Base-by-base conservation (phyloP, 2,797 vertebrate species). In the Periophthalmus magnuspinnatus region DNA sequence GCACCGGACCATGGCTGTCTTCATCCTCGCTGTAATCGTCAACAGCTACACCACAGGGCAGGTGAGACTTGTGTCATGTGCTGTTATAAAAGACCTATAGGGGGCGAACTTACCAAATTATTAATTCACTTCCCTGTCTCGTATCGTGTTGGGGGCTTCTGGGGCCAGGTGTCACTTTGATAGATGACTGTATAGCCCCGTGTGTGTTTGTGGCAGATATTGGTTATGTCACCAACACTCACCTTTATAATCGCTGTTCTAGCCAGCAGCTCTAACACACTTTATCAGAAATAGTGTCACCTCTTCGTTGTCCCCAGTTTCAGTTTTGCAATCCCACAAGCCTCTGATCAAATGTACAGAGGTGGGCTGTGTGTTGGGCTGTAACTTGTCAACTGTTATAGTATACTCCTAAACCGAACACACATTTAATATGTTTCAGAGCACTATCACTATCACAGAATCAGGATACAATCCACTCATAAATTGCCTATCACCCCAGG, bases 1-100 rank as follows among this genome's bases (percentile, higher is more conserved):
- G 65, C 97, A 99, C 85, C 94, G 97, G 67, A 99, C 97, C 0
- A 99, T 99, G 97, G 97, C 97, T 0, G 97, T 97, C 1, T 99
- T 99, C 90, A 98, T 99, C 72, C 88, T 99, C 70, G 97, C 97
- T 9, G 97, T 99, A 36, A 99, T 99, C 0, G 97, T 99, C 72
- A 99, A 98, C 92, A 98, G 92, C 91, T 99, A 99, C 86, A 97
- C 88, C 84, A 97, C 97, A 0, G 97, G 97, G 2, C 97, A 99
- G 95, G 97, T 99, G 84, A 0, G 69, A 17, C 41, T 24, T 45
- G 34, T 59, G 36, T 63, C 54, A 8, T 50, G 38, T 57, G 54
- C 74, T 64, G 72, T 68, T 17, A n/a, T 52, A 7, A 5, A 60
- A 64, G 67, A 10, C 57, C 72, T 56, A 57, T 33, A 69, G 33